These are phyloP conservation scores for Argyra leucocephala DNA, from an alignment of 2,888 invertebrate species.

Conservation along the genomic window DNA sequence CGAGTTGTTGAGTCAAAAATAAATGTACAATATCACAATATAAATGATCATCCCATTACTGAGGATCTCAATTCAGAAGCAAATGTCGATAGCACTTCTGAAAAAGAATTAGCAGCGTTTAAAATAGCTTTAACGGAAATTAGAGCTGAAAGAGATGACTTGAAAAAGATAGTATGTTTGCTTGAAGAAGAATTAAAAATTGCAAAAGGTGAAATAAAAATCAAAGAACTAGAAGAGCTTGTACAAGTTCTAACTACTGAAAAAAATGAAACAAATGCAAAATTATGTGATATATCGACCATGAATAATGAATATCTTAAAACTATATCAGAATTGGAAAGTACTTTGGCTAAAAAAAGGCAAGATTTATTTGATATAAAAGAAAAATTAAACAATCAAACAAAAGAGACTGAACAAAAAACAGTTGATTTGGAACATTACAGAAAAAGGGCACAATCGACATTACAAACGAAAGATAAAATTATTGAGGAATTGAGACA, in stretches of 20 bases:
- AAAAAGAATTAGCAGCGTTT: constrained; percentile 33
- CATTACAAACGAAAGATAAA: constrained; percentile 67
- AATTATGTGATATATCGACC: constrained; percentile 27
- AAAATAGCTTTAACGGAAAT: constrained; percentile 36
- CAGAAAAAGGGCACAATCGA: constrained; percentile 66
- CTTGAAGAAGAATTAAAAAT: constrained; percentile 33
- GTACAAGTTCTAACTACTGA: constrained; percentile 29
- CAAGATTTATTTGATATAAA: constrained; percentile 43
- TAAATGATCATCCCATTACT: background rate
- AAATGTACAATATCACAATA: background rate
- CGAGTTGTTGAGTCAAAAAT: background rate
- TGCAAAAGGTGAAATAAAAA: constrained; percentile 27
- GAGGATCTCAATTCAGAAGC: background rate
- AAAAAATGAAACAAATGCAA: constrained; percentile 30
- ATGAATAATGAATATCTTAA: constrained; percentile 34
- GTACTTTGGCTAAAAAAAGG: constrained; percentile 42
- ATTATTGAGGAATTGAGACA: constrained; percentile 54
- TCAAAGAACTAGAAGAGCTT: constrained; percentile 30
- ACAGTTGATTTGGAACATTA: constrained; percentile 61
- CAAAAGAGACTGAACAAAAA: constrained; percentile 43
- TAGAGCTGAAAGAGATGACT: constrained; percentile 34
- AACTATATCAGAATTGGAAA: constrained; percentile 39
- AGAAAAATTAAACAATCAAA: constrained; percentile 45
- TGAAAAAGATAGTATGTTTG: constrained; percentile 27
- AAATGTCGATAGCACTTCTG: constrained; percentile 7